phyloP scores from a whole-genome alignment of 2,113 vertebrate species.

The Mustela nigripes region DNA sequence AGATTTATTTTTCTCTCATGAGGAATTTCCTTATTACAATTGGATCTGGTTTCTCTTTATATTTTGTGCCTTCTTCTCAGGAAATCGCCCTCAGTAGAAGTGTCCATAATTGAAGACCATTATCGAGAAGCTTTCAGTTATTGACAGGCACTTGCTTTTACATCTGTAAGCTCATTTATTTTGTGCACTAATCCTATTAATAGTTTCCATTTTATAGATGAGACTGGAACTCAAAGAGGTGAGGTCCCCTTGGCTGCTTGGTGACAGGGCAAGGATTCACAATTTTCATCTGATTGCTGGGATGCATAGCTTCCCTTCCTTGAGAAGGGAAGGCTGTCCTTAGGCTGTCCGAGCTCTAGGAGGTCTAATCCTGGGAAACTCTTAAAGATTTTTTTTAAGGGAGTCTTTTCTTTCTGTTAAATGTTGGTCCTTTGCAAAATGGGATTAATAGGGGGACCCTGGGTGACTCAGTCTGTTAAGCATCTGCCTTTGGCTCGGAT shows the following conservation, averaged over 20 bases:
- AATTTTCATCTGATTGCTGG: not conserved
- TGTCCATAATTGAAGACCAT: not conserved
- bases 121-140: not conserved
- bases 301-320: not conserved
- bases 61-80: not conserved
- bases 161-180: not conserved
- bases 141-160: not conserved
- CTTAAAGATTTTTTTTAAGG: not conserved
- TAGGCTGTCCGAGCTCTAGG: not conserved
- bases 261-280: not conserved
- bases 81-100: not conserved
- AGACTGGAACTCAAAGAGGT: not conserved
- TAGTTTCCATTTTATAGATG: not conserved
- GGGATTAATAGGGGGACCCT: not conserved
- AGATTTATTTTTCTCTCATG: constrained; percentile 38
- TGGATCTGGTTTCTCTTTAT: not conserved
- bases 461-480: no score
- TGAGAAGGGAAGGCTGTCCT: not conserved
- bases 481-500: no score
- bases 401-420: not conserved
- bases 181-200: not conserved
- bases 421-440: not conserved
- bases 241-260: not conserved
- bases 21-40: not conserved
- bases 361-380: not conserved